Conservation (phyloP, 2,888 invertebrate genomes). For the Agriopis leucophaearia region DNA sequence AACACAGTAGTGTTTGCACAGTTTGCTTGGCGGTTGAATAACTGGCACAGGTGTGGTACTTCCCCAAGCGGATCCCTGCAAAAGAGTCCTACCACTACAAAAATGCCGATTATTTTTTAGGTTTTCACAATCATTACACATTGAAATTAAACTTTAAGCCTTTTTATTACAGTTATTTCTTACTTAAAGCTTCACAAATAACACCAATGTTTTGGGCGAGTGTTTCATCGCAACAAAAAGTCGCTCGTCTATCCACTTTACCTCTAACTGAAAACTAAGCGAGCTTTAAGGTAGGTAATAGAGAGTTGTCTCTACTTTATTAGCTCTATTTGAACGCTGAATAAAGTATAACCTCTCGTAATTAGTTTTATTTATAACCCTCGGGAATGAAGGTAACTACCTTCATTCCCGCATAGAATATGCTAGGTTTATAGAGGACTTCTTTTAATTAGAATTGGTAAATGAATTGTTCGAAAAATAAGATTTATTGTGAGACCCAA, state of each 20-base stretch:
- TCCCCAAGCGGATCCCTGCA: too few relatives aligned
- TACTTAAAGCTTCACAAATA: too few relatives aligned
- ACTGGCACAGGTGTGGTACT: too few relatives aligned
- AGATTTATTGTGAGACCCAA: not conserved
- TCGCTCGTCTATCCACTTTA: not conserved
- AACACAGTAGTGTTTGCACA: too few relatives aligned
- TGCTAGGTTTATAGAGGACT: conserved; percentile 20
- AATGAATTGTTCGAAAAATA: conserved; percentile 3
- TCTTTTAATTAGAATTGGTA: conserved; percentile 15
- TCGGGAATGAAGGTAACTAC: conserved; percentile 24
- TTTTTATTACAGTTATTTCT: too few relatives aligned
- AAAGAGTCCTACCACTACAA: too few relatives aligned
- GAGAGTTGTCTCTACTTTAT: conserved; percentile 29
- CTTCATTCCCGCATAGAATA: conserved; percentile 22
- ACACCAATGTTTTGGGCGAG: too few relatives aligned
- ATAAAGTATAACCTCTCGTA: conserved; percentile 30
- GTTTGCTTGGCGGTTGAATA: too few relatives aligned
- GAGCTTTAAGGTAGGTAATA: conserved; percentile 17
- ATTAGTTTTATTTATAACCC: conserved; percentile 38
- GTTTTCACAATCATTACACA: too few relatives aligned
- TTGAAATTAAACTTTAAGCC: too few relatives aligned
- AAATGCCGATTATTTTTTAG: too few relatives aligned
- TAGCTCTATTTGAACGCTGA: conserved; percentile 34
- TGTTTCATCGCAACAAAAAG: not conserved
- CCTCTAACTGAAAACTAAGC: not conserved